A percentile compares a stretch with the other conserved stretches of the same genome.
phyloP scores from a whole-genome alignment of 1,140 invertebrate species.

The Drosophila oshimai region DNA sequence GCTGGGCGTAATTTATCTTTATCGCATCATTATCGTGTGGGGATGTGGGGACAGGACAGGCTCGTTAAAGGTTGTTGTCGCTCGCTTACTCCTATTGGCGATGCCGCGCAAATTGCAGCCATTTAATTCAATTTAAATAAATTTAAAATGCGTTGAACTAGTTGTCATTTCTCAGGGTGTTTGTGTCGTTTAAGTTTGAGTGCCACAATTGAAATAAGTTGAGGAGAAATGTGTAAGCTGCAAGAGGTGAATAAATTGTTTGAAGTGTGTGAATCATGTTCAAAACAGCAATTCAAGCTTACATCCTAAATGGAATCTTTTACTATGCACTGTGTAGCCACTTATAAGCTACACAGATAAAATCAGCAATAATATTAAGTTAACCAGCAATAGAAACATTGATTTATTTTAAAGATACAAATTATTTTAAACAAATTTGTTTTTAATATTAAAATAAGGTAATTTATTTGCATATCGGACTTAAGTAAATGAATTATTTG shows the following conservation, averaged over 20 bases:
- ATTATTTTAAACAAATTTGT: too few relatives aligned
- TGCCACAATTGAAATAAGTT: slow-evolving; percentile 26
- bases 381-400: too few relatives aligned
- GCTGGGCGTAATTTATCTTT: slow-evolving; percentile 55
- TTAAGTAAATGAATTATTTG: too few relatives aligned
- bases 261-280: slow-evolving; percentile 21
- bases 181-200: slow-evolving; percentile 25
- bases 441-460: too few relatives aligned
- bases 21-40: slow-evolving; percentile 55
- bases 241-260: neutral
- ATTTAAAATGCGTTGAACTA: slow-evolving; percentile 76
- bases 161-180: slow-evolving; percentile 25
- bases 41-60: slow-evolving; percentile 22
- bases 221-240: neutral
- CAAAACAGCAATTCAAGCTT: neutral
- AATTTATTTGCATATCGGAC: too few relatives aligned
- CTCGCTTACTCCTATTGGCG: slow-evolving; percentile 44
- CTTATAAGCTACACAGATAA: too few relatives aligned
- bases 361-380: too few relatives aligned
- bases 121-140: slow-evolving; percentile 81
- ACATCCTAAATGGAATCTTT: neutral
- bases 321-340: too few relatives aligned
- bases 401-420: too few relatives aligned
- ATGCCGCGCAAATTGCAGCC: slow-evolving; percentile 71
- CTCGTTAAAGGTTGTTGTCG: slow-evolving; percentile 41